These are phyloP conservation scores for Lophochroa leadbeateri DNA, from an alignment of 2,113 vertebrate genomes.

Conservation along the genomic window DNA sequence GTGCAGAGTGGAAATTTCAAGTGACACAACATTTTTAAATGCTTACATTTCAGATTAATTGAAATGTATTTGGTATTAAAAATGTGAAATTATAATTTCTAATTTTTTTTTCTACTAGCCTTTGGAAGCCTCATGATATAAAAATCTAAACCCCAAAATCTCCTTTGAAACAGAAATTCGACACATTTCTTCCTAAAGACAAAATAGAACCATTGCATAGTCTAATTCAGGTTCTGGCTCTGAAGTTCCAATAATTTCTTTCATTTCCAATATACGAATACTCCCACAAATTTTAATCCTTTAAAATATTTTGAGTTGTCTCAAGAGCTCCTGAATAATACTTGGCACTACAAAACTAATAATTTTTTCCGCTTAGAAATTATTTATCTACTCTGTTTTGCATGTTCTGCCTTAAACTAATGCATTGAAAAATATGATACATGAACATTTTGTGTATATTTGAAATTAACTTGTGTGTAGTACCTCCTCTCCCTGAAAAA, in stretches of 20 bases:
- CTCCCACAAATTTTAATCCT: not conserved
- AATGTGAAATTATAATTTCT: not conserved
- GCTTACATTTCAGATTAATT: not conserved
- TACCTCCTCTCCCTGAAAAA: not conserved
- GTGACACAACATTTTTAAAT: not conserved
- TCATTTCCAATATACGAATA: not conserved
- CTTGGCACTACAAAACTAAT: not conserved
- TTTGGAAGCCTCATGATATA: not conserved
- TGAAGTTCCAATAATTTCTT: not conserved
- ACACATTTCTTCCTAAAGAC: not conserved
- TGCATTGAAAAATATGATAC: not conserved
- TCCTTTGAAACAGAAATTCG: not conserved
- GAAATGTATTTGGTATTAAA: not conserved
- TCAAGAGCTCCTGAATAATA: not conserved
- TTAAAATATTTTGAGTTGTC: not conserved
- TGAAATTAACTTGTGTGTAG: not conserved
- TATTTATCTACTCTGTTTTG: not conserved
- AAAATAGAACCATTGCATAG: not conserved
- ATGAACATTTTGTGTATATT: not conserved
- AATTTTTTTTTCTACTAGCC: not conserved
- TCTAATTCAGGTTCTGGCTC: not conserved
- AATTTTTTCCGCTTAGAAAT: not conserved
- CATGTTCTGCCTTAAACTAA: not conserved
- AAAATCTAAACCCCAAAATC: not conserved
- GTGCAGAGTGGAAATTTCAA: not conserved